phyloP scores from a whole-genome alignment of 2,888 invertebrate genomes.

The Ctena decussata region DNA sequence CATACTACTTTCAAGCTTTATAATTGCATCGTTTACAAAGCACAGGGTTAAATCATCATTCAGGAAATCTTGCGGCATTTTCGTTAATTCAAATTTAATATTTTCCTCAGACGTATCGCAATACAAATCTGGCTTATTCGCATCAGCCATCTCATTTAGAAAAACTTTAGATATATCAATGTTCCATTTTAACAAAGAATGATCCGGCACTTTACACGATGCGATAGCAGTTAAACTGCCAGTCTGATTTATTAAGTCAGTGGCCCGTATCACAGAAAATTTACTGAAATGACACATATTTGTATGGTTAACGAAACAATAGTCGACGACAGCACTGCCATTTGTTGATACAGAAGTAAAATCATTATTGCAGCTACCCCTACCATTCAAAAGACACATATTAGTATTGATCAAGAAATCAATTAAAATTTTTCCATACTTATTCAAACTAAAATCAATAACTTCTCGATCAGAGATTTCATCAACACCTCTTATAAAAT shows the following conservation, averaged over 20 bases:
- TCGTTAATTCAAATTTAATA: slow-evolving; percentile 25
- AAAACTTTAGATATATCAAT: too few relatives aligned
- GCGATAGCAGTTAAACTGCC: neutral
- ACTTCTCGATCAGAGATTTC: slow-evolving; percentile 22
- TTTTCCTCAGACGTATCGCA: neutral
- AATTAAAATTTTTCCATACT: slow-evolving; percentile 36
- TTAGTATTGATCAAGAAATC: slow-evolving; percentile 39
- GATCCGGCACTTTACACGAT: neutral
- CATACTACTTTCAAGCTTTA: slow-evolving; percentile 22
- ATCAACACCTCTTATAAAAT: slow-evolving; percentile 52
- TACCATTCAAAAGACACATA: slow-evolving; percentile 49
- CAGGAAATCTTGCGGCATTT: slow-evolving; percentile 21
- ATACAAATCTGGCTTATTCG: neutral
- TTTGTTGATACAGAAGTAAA: slow-evolving; percentile 34
- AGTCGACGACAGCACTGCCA: slow-evolving; percentile 32
- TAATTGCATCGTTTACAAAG: slow-evolving; percentile 13
- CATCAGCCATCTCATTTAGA: neutral
- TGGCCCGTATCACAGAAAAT: neutral
- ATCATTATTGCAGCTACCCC: slow-evolving; percentile 21
- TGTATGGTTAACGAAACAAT: slow-evolving; percentile 23
- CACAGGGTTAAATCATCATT: neutral
- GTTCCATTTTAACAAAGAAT: slow-evolving; percentile 29
- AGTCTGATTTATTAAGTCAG: neutral
- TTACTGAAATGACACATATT: slow-evolving; percentile 1
- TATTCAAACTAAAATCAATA: slow-evolving; percentile 43